A percentile compares a stretch with the other conserved stretches of the same genome.
Evolutionary conservation across 1,140 invertebrate genomes (phyloP).

Genomic region (Drosophila nikananu): DNA sequence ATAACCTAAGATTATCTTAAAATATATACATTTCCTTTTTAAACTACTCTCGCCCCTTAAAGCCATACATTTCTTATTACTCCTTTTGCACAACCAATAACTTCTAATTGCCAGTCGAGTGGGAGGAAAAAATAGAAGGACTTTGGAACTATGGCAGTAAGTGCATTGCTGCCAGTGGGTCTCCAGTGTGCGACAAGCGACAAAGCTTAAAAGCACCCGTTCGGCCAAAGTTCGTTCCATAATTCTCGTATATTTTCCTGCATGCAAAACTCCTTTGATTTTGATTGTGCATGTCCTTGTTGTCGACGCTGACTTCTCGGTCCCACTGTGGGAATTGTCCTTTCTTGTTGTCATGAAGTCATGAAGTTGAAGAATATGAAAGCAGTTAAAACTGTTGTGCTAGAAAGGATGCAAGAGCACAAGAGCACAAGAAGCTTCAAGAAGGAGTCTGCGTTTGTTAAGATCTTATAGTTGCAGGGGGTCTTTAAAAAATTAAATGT

Average conservation of each 20-base stretch:
- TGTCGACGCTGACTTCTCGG: conserved; percentile 12
- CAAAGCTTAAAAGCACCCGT: conserved; percentile 67
- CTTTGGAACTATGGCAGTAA: conserved; percentile 9
- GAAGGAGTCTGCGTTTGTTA: not conserved
- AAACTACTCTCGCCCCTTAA: not conserved
- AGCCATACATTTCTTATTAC: not conserved
- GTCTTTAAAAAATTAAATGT: not conserved
- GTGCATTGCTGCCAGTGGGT: conserved; percentile 48
- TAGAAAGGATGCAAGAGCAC: not conserved
- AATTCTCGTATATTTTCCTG: not conserved
- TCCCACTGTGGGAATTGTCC: conserved; percentile 40
- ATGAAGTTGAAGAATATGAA: conserved; percentile 6
- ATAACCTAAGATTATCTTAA: no score
- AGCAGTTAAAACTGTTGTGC: not conserved
- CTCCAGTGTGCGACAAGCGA: conserved; percentile 60
- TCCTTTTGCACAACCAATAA: conserved; percentile 52
- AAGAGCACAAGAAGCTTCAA: not conserved
- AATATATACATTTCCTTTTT: not conserved
- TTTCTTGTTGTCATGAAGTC: conserved; percentile 38
- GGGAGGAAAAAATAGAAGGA: conserved; percentile 3
- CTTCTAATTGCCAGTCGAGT: conserved; percentile 60
- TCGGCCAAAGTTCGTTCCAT: conserved; percentile 14
- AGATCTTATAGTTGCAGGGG: not conserved
- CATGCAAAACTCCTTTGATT: conserved; percentile 56
- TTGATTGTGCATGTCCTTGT: conserved; percentile 47